Conservation (phyloP, 2,113 vertebrate species). For the Trichomycterus rosablanca region DNA sequence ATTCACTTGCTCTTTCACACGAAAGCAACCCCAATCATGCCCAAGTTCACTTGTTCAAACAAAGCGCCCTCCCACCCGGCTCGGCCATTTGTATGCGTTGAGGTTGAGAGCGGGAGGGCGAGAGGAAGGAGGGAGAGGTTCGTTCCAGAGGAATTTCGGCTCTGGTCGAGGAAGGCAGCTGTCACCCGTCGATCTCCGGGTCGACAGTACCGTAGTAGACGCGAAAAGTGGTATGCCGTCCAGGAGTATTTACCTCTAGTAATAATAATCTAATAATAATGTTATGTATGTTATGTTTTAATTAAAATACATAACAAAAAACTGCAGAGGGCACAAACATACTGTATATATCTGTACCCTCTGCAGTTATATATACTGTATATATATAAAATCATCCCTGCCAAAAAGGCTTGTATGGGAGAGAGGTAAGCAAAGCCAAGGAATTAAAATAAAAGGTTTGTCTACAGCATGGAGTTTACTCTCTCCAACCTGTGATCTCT, state of each 20-base stretch:
- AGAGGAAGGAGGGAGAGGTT: constrained; percentile 47
- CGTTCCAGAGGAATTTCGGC: constrained; percentile 66
- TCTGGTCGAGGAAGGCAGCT: constrained; percentile 69
- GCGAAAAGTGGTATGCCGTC: constrained; percentile 29
- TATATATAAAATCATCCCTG: constrained; percentile 37
- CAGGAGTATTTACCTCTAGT: constrained; percentile 34
- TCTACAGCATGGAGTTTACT: constrained; percentile 59
- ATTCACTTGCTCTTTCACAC: constrained; percentile 85
- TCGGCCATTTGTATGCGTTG: constrained; percentile 42
- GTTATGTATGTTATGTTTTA: constrained; percentile 82
- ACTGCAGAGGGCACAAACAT: constrained; percentile 57
- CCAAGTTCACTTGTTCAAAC: constrained; percentile 81
- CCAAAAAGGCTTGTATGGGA: constrained; percentile 54
- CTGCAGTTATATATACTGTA: no score
- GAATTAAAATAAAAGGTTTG: constrained; percentile 63
- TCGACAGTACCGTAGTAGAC: constrained; percentile 51
- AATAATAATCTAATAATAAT: no score
- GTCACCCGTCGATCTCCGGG: constrained; percentile 59
- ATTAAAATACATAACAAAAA: constrained; percentile 80
- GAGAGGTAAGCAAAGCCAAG: constrained; percentile 64
- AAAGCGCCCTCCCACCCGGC: constrained; percentile 43
- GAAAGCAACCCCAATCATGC: constrained; percentile 85
- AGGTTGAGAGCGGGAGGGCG: constrained; percentile 23
- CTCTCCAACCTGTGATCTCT: constrained; percentile 43
- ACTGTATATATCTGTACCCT: no score